Base-by-base conservation (phyloP, 2,113 vertebrate species). In the Lonchura striata region DNA sequence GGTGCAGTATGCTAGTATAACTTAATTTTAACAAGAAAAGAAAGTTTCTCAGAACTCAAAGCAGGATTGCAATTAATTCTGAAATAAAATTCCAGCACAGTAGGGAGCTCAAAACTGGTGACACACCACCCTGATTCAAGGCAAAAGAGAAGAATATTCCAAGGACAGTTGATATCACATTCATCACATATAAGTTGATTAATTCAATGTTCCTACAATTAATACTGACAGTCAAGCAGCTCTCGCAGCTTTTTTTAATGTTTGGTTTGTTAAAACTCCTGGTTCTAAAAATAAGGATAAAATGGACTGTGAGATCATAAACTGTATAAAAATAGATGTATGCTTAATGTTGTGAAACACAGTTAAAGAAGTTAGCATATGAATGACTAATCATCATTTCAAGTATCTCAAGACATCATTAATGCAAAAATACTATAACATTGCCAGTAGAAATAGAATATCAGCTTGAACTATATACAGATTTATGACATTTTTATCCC, bases 291-390 rank as follows among this genome's bases (percentile, higher is more conserved):
- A 86, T 90, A 94, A 77, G 47, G 44, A 46, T 75, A 71, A 79
- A 94, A 88, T 78, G 20, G 24, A 23, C 22, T 75, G 35, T 64
- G 90, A 79, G 50, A 71, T 78, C 65, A 90, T 78, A 95, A 96
- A 81, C 64, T 8, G 0, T 17, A 37, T 53, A 72, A 88, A 92
- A 92, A 30, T 33, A 95, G 61, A 71, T 49, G 27, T 47, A 70
- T 44, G 25, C 31, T 53, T 95, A 88, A 93, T 83, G 69, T 86
- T 92, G 56, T 75, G 78, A 61, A 64, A 88, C 56, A 81, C 28
- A 47, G 80, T 78, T 90, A 92, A 94, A 90, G 46, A 80, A 94
- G 85, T 75, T 83, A 93, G 52, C 79, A 71, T 81, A 71, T 86
- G 75, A 95, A 88, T 56, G 86, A 87, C 66, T 87, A 87, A 95